A percentile compares a stretch with the other conserved stretches of the same genome.
Conservation (phyloP, 2,797 vertebrate species). For the Apodemus agrarius region DNA sequence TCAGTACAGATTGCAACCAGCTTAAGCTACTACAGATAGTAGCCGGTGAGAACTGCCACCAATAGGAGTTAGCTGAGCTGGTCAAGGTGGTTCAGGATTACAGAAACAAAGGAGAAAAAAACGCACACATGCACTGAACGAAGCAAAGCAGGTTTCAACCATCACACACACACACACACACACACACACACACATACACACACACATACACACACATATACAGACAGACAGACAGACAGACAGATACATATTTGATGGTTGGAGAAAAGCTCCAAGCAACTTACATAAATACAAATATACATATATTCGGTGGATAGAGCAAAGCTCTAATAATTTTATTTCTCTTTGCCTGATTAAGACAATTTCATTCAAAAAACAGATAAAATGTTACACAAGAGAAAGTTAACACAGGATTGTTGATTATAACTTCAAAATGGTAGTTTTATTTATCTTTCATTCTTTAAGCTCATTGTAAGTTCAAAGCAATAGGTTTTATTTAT, state of each 20-base stretch:
- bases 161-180: neutral
- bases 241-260: too few relatives aligned
- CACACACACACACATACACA: too few relatives aligned
- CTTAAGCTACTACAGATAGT: neutral
- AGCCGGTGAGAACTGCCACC: neutral
- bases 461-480: neutral
- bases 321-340: neutral
- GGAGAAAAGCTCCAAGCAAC: too few relatives aligned
- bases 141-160: neutral
- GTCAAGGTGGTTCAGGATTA: neutral
- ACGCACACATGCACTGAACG: neutral
- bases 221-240: neutral
- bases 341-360: neutral
- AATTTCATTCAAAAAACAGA: neutral
- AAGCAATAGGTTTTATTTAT: neutral
- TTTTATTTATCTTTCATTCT: neutral
- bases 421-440: neutral
- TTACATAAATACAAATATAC: too few relatives aligned
- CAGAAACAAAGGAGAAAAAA: neutral
- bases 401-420: neutral
- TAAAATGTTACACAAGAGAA: neutral
- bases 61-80: neutral
- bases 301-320: neutral
- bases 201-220: too few relatives aligned
- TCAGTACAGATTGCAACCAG: neutral